Evolutionary conservation across 2,797 vertebrate species (phyloP), one percentile per base, ranked within the genome.

Genomic region (Harpagifer antarcticus): DNA sequence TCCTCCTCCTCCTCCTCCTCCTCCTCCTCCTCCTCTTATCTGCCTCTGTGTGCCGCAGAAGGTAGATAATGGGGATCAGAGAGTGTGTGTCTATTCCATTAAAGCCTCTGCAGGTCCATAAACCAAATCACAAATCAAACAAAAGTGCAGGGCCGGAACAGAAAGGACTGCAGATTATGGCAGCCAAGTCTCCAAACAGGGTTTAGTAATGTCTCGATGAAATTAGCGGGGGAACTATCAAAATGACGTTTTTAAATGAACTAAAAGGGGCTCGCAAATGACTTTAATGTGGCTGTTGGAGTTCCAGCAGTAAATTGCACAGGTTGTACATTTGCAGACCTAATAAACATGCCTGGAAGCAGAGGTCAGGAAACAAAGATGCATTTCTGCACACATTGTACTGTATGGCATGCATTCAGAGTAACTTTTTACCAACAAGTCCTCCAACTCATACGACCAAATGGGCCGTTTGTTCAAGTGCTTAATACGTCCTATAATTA

Each of bases 111-210:
- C 77, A 85, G 87, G 87, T 91, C 90, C 89, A 91, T 89, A 88
- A 93, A 92, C 84, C 76, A 89, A 91, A 92, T 91, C 81, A 86
- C 86, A 87, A 90, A 89, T 89, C 88, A 92, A 90, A 91, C 82
- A 88, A 87, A 89, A 85, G 85, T 87, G 81, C 89, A 86, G 71
- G 71, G 82, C 79, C 57, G 54, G 64, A 87, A 84, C 86, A 85
- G 83, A 59, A 78, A 83, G 77, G 82, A 79, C 81, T 85, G 63
- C n/a, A 54, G 78, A 69, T 82, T 84, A 75, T 58, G 52, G 72
- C 40, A 72, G 69, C 70, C 63, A 74, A 82, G 50, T 83, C 85
- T 82, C 79, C 68, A 74, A 84, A 81, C 60, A 71, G 72, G 79
- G 40, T 65, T 88, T 67, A 20, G 57, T 79, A 77, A 86, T 81